Evolutionary conservation across 2,113 vertebrate genomes (phyloP).

Genomic region (Tachysurus fulvidraco): DNA sequence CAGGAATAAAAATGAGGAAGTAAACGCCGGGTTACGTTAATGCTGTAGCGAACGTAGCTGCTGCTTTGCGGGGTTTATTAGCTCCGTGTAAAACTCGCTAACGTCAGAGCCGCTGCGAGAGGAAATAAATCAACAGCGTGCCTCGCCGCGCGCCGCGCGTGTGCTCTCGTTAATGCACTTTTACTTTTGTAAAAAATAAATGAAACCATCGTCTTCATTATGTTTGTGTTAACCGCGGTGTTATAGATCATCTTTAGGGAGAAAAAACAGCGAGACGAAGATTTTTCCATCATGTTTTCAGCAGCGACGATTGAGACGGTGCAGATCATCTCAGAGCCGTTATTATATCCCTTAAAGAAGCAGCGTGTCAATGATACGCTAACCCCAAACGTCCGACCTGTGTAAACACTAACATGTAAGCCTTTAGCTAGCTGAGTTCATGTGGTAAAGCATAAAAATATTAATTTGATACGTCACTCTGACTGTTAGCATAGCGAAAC

Average conservation of each 20-base stretch:
- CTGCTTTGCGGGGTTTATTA: neutral
- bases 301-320: neutral
- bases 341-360: neutral
- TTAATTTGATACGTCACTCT: neutral
- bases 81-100: neutral
- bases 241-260: neutral
- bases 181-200: neutral
- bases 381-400: neutral
- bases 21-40: neutral
- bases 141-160: neutral
- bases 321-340: neutral
- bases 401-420: neutral
- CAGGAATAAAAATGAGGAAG: neutral
- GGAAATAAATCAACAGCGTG: neutral
- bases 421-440: too few relatives aligned
- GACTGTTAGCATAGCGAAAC: neutral
- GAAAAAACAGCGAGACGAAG: neutral
- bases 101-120: neutral
- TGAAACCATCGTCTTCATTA: neutral
- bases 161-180: neutral
- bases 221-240: neutral
- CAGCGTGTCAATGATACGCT: neutral
- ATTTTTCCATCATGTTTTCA: neutral
- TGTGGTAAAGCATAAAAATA: neutral
- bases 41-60: neutral